Evolutionary conservation across 2,797 vertebrate species (phyloP), one percentile per base, ranked within the genome.

Genomic region (Alauda arvensis): DNA sequence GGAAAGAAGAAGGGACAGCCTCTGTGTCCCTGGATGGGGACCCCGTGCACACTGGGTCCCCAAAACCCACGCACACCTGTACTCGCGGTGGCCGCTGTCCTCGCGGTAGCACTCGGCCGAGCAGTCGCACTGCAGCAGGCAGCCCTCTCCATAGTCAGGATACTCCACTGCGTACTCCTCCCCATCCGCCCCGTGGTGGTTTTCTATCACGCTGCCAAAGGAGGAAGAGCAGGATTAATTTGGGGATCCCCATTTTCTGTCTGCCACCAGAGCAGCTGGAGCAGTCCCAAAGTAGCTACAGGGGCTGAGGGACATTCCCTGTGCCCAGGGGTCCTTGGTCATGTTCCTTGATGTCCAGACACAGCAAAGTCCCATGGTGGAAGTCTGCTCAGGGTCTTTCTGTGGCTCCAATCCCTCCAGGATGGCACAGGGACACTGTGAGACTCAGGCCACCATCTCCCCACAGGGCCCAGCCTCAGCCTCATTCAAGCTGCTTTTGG

Each of bases 61-160:
- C 55, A 6, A 2, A 28, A 8, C 1, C 40, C 69, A 9, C 1
- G 1, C 63, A 2, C 51, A 99, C 98, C 98, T 99, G 97, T 97
- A 98, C 49, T 98, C 98, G 60, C 97, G 97, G 92, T 98, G 97
- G 95, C 94, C 59, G 33, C 96, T 87, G 76, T 97, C 96, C 17
- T 97, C 96, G 5, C 89, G 96, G 92, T 98, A 98, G 96, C 97
- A 97, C 93, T 97, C 96, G 31, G 95, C 96, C 3, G 97, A 96
- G 95, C 97, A 98, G 94, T 97, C 97, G 31, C 97, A 98, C 85
- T 96, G 97, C 76, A 98, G 96, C 83, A 97, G 96, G 91, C 98
- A 98, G 88, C 95, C 97, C 57, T 97, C 97, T 9, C 95, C 96
- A 3, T 97, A 96, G 18, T 94, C 95, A 2, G 96, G 77, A 71